Evolutionary conservation across 2,113 vertebrate species (phyloP).

Genomic region (Bubalus kerabau): DNA sequence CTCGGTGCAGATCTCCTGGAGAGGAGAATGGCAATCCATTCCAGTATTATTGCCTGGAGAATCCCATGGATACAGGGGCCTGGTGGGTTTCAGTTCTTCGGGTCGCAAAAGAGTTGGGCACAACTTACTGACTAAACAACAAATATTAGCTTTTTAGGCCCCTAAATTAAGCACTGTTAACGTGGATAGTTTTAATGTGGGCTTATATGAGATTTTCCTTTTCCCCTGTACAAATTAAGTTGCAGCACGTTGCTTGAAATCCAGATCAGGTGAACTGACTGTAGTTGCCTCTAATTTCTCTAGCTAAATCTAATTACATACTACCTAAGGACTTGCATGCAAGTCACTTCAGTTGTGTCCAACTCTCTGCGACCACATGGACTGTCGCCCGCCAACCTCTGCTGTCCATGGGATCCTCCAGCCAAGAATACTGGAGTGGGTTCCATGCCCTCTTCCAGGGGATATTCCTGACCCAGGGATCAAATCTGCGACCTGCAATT

Average conservation of each 20-base stretch:
- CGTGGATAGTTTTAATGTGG: not conserved
- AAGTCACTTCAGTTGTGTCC: not conserved
- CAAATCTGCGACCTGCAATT: not conserved
- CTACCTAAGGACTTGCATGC: fast-evolving
- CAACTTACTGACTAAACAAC: not conserved
- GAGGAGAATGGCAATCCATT: not conserved
- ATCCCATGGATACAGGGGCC: not conserved
- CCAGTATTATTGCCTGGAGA: not conserved
- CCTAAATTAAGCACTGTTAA: not conserved
- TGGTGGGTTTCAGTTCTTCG: not conserved
- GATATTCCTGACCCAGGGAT: not conserved
- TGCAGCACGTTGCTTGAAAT: not conserved
- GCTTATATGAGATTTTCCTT: not conserved
- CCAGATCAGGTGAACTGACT: not conserved
- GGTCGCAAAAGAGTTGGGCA: not conserved
- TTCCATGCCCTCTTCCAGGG: not conserved
- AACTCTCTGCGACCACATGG: not conserved
- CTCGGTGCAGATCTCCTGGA: not conserved
- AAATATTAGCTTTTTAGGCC: not conserved
- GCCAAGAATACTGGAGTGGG: not conserved
- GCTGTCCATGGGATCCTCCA: not conserved
- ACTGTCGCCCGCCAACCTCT: not conserved
- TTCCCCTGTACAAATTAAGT: not conserved
- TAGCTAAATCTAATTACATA: not conserved
- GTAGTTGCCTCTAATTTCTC: not conserved